These are phyloP conservation scores for Tribolium madens DNA, from an alignment of 1,140 invertebrate species.

Conservation along the genomic window DNA sequence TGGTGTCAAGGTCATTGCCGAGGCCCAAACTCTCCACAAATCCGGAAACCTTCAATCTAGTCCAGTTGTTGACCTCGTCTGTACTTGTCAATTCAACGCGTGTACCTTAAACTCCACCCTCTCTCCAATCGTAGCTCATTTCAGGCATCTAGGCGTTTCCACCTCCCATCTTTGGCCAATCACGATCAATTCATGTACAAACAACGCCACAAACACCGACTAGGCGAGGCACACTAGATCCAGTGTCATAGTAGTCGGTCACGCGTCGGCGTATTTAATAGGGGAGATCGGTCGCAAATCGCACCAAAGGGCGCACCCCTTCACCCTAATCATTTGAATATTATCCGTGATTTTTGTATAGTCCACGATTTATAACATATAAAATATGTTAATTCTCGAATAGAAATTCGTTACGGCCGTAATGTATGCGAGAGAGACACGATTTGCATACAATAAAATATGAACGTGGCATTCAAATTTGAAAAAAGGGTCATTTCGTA, in stretches of 20 bases:
- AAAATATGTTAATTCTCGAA: conserved; percentile 52
- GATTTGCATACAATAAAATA: conserved; percentile 56
- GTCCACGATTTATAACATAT: conserved; percentile 51
- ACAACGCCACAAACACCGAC: conserved; percentile 2
- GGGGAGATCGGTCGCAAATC: conserved; percentile 31
- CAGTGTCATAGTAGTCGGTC: too few species aligned
- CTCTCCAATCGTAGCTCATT: background rate
- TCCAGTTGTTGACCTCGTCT: conserved; percentile 21
- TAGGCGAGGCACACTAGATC: conserved; percentile 4
- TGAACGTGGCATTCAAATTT: conserved; percentile 53
- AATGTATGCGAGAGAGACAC: conserved; percentile 22
- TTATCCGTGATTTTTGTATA: conserved; percentile 33
- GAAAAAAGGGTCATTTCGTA: conserved; percentile 36
- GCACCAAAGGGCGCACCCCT: conserved; percentile 15
- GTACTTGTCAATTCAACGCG: conserved; percentile 3
- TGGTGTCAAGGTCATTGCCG: too few species aligned
- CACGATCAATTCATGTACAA: background rate
- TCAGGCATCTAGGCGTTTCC: background rate
- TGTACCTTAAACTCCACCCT: conserved; percentile 1
- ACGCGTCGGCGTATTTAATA: conserved; percentile 20
- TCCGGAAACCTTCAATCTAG: background rate
- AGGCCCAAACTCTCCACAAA: background rate
- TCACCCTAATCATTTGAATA: conserved; percentile 2
- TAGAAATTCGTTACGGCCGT: conserved; percentile 53
- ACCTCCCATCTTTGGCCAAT: background rate